Percentiles rank a stretch among this genome's conserved stretches.
phyloP scores from a whole-genome alignment of 2,888 invertebrate species.

The Eupithecia insigniata region DNA sequence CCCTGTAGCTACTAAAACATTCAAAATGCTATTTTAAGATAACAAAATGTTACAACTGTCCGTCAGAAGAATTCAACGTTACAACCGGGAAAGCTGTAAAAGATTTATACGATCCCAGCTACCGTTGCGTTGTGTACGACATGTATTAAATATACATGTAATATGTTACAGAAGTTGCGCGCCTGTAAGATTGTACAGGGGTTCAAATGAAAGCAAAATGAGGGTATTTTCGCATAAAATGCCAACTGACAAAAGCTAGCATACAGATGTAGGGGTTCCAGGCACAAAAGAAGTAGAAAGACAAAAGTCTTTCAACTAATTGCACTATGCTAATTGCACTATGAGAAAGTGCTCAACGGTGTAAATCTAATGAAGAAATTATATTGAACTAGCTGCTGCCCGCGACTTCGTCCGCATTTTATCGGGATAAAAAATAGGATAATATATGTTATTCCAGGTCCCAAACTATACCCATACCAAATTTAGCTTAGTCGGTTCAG shows the following conservation, averaged over 20 bases:
- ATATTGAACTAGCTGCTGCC: not conserved
- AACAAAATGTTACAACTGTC: constrained; percentile 8
- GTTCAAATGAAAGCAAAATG: not conserved
- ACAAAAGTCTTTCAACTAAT: not conserved
- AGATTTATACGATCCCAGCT: constrained; percentile 52
- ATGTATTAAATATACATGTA: constrained; percentile 63
- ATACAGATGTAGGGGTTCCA: not conserved
- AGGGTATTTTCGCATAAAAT: not conserved
- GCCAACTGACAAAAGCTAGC: not conserved
- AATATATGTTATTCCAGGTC: no score
- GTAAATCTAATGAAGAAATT: not conserved
- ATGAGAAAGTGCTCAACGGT: not conserved
- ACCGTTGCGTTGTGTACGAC: constrained; percentile 16
- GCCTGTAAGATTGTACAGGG: constrained; percentile 1
- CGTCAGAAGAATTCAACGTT: constrained; percentile 38
- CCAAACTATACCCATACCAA: no score
- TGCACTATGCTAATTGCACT: not conserved
- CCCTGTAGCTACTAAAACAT: not conserved
- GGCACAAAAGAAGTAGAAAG: not conserved
- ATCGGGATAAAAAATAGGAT: no score
- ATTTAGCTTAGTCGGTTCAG: no score
- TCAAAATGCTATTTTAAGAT: constrained; percentile 9
- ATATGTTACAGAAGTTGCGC: constrained; percentile 48
- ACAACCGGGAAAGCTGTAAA: constrained; percentile 49
- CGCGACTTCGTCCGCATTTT: no score